A percentile compares a stretch with the other conserved stretches of the same genome.
These are phyloP conservation scores for Papilio elwesi DNA, from an alignment of 2,888 invertebrate genomes.

Conservation along the genomic window DNA sequence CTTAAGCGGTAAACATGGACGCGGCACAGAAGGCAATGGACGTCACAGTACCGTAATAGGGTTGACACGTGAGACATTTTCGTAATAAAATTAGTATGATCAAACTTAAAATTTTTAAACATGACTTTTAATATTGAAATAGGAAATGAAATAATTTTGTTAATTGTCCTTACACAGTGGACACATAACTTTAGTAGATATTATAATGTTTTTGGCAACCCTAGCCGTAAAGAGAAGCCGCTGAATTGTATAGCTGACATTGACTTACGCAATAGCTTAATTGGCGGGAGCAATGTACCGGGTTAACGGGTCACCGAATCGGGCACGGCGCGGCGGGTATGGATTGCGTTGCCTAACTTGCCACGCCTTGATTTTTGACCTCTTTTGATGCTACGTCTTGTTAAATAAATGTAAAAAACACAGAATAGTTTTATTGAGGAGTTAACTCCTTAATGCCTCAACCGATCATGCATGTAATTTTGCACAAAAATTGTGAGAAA, in stretches of 20 bases:
- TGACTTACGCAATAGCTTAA: slow-evolving; percentile 44
- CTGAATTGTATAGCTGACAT: slow-evolving; percentile 43
- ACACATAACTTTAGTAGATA: background rate
- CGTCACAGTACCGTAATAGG: slow-evolving; percentile 8
- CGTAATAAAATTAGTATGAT: background rate
- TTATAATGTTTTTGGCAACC: slow-evolving; percentile 21
- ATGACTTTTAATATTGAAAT: background rate
- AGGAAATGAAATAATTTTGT: background rate
- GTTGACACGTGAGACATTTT: background rate
- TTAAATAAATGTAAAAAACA: too few species aligned
- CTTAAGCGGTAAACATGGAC: background rate
- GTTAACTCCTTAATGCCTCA: too few species aligned
- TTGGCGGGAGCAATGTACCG: slow-evolving; percentile 44
- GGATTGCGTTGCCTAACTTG: slow-evolving; percentile 12
- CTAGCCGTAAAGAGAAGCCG: slow-evolving; percentile 13
- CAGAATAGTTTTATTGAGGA: too few species aligned
- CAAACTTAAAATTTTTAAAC: background rate
- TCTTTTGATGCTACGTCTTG: background rate
- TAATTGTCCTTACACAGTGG: background rate
- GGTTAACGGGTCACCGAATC: slow-evolving; percentile 39
- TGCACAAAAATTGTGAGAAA: too few species aligned
- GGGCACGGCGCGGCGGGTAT: slow-evolving; percentile 20
- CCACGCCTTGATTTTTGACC: slow-evolving; percentile 18
- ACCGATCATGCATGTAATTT: too few species aligned
- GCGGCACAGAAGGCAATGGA: slow-evolving; percentile 17